Evolutionary conservation across 2,113 vertebrate species (phyloP), one percentile per base, ranked within the genome.

Genomic region (Castor canadensis): DNA sequence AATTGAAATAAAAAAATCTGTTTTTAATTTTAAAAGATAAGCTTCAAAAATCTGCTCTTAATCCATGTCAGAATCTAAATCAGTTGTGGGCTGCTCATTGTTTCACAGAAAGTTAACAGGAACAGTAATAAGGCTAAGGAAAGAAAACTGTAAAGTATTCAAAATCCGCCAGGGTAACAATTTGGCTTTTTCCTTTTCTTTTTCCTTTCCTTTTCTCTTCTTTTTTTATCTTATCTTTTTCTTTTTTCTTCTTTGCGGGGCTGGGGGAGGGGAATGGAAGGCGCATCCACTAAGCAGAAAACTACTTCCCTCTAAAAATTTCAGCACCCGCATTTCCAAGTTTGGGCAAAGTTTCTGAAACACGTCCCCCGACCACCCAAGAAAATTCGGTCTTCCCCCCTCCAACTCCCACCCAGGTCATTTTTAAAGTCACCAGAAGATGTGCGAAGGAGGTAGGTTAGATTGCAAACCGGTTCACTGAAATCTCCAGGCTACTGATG

Each of bases 291-390:
- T 64, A 52, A 73, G 49, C 93, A 93, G 94, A 97, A 96, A 96
- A 79, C 90, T 77, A 92, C 90, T 94, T 97, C 76, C 87, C 87
- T 95, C 84, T 71, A 89, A 94, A 97, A 97, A 89, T 94, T 95
- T 96, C 95, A 93, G 95, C 88, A 95, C 81, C 97, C 94, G 81
- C 82, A 96, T 95, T 96, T 97, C 97, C 97, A 98, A 97, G 96
- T 98, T 97, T 98, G 97, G 96, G 97, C 97, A 97, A 98, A 97
- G 97, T 98, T 98, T 97, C 92, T 96, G 95, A 96, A 98, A 95
- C 95, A 89, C 52, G 83, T 98, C 79, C 95, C 95, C 86, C 82
- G 45, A 83, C 30, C 86, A 93, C 93, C 58, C 43, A 82, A 89
- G 91, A 97, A 84, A 96, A 97, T 89, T 93, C 86, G 54, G 87